Conservation (phyloP, 1,140 invertebrate genomes). For the Philaenus spumarius region DNA sequence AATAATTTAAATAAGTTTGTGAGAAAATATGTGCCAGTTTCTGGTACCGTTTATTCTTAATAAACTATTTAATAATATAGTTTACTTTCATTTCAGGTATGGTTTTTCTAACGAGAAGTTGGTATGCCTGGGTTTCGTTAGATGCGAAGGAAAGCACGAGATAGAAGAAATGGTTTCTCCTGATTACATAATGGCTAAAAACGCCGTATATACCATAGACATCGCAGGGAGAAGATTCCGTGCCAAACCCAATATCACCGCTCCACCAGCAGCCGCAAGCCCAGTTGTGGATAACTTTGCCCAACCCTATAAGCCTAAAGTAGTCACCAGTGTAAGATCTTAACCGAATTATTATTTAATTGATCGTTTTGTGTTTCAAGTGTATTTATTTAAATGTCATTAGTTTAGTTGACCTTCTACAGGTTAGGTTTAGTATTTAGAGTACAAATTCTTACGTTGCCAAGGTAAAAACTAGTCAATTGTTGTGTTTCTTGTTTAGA, state of each 20-base stretch:
- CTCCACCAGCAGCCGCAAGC: conserved; percentile 40
- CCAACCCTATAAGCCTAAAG: conserved; percentile 24
- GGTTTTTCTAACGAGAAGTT: conserved; percentile 55
- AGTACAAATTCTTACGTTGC: too few species aligned
- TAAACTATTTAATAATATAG: too few species aligned
- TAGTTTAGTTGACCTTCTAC: too few species aligned
- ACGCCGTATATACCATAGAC: conserved; percentile 57
- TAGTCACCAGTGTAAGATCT: conserved; percentile 14
- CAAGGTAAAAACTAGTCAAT: too few species aligned
- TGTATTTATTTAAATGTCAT: too few species aligned
- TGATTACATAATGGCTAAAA: conserved; percentile 53
- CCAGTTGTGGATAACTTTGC: background rate
- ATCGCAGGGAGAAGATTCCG: conserved; percentile 54
- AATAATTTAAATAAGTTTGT: too few species aligned
- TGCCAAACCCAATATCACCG: conserved; percentile 53
- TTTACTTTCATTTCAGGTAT: conserved; percentile 47
- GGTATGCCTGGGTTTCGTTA: conserved; percentile 59
- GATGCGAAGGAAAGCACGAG: conserved; percentile 38
- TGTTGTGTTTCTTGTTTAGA: too few species aligned
- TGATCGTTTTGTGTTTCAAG: too few species aligned
- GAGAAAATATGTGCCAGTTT: too few species aligned
- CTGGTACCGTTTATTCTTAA: too few species aligned
- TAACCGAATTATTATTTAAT: background rate
- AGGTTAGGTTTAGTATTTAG: too few species aligned
- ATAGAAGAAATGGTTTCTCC: conserved; percentile 45